A percentile compares a stretch with the other conserved stretches of the same genome.
Evolutionary conservation across 2,797 vertebrate genomes (phyloP).

Genomic region (Sparidentex hasta): DNA sequence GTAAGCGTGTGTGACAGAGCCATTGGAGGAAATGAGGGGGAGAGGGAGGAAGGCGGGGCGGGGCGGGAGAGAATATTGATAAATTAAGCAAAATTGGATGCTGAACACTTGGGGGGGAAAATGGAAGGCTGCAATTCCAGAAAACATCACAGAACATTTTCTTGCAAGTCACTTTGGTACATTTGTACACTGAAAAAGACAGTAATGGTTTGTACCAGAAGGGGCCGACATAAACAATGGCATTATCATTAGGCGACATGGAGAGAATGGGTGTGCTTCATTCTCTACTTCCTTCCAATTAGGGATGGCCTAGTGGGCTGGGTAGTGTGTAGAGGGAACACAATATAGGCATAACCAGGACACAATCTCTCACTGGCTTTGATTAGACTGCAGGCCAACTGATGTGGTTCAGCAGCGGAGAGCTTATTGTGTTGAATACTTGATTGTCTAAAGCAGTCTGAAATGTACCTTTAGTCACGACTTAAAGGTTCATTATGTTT

Average conservation of each 20-base stretch:
- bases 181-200: background rate
- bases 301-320: background rate
- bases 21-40: slow-evolving; percentile 38
- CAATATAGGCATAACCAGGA: background rate
- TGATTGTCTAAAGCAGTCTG: background rate
- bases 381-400: background rate
- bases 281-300: background rate
- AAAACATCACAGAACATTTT: slow-evolving; percentile 7
- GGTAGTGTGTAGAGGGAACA: background rate
- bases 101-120: background rate
- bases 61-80: slow-evolving; percentile 19
- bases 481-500: too few species aligned
- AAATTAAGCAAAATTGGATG: slow-evolving; percentile 30
- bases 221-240: background rate
- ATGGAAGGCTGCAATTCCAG: background rate
- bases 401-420: background rate
- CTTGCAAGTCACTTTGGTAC: background rate
- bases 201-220: background rate
- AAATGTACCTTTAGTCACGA: background rate
- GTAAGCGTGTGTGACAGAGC: slow-evolving; percentile 41
- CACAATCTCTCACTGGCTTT: background rate
- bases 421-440: background rate
- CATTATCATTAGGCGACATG: background rate
- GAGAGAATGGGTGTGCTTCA: background rate
- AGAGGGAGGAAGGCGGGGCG: background rate